Base-by-base conservation (phyloP, 2,113 vertebrate genomes). In the Leucopsar rothschildi region DNA sequence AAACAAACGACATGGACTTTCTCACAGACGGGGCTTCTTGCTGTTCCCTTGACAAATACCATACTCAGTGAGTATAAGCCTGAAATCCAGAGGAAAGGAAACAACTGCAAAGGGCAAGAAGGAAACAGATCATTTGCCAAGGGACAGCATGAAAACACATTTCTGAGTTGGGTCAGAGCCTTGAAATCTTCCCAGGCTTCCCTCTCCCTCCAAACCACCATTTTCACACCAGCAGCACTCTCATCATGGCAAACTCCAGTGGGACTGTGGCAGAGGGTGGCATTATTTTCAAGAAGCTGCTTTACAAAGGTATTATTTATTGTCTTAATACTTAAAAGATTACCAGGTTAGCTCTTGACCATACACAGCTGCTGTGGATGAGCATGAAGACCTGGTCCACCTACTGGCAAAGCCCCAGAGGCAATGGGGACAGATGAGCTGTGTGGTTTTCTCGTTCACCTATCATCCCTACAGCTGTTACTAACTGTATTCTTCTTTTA, bases 1-100 rank as follows among this genome's bases (percentile, higher is more conserved):
- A 96, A 96, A 95, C 92, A 97, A 97, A 97, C 44, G 25, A 63
- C 85, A 92, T 61, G 82, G 83, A 84, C 86, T 96, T 96, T 96
- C 91, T 95, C 95, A 96, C 95, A 96, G 91, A 89, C 2, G 0
- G 47, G 82, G 53, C 90, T 95, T 93, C 95, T 95, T 94, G 91
- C 93, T 94, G 88, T 92, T 91, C 90, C 73, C 92, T 82, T 92
- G 88, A 96, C 94, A 96, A 96, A 96, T 71, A 96, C 76, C 82
- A 88, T n/a, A 66, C 78, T 94, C 91, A 92, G 77, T 35, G 69
- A 95, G 76, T 75, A 73, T 52, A 59, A 95, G 88, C 80, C 92
- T 94, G 87, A 92, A 96, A 95, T 82, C 55, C 86, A 92, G 69
- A 90, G 88, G 82, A 92, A 94, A 94, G 92, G 92, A 91, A 94